A percentile compares a stretch with the other conserved stretches of the same genome.
These are phyloP conservation scores for Argynnis bischoffii DNA, from an alignment of 2,888 invertebrate species.

Conservation along the genomic window DNA sequence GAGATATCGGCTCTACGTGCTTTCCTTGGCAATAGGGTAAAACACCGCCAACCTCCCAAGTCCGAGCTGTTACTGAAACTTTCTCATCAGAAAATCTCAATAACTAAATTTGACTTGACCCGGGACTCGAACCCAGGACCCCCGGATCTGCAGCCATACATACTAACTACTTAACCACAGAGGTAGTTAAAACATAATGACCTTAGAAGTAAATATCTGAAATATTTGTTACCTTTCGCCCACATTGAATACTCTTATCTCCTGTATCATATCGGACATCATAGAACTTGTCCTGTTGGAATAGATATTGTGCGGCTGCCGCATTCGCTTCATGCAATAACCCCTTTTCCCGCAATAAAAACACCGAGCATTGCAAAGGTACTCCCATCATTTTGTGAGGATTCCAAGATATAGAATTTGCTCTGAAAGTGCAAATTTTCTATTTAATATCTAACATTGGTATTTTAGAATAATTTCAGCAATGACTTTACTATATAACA, in stretches of 20 bases:
- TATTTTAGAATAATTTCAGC: not conserved
- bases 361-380: conserved; percentile 89
- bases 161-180: too few species aligned
- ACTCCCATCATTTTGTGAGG: conserved; percentile 93
- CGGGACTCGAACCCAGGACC: too few species aligned
- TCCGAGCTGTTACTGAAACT: too few species aligned
- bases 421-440: conserved; percentile 68
- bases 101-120: too few species aligned
- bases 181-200: too few species aligned
- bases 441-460: too few species aligned
- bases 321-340: conserved; percentile 86
- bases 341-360: conserved; percentile 83
- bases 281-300: conserved; percentile 93
- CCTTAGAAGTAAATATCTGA: too few species aligned
- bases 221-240: conserved; percentile 85
- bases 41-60: too few species aligned
- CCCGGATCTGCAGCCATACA: too few species aligned
- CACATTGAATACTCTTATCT: conserved; percentile 95
- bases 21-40: too few species aligned
- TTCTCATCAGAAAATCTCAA: too few species aligned
- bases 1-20: too few species aligned
- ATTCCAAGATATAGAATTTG: conserved; percentile 92
- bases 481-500: not conserved
- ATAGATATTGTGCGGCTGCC: conserved; percentile 88
- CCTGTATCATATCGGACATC: conserved; percentile 90